Evolutionary conservation across 1,140 invertebrate species (phyloP).

Genomic region (Pissodes strobi): DNA sequence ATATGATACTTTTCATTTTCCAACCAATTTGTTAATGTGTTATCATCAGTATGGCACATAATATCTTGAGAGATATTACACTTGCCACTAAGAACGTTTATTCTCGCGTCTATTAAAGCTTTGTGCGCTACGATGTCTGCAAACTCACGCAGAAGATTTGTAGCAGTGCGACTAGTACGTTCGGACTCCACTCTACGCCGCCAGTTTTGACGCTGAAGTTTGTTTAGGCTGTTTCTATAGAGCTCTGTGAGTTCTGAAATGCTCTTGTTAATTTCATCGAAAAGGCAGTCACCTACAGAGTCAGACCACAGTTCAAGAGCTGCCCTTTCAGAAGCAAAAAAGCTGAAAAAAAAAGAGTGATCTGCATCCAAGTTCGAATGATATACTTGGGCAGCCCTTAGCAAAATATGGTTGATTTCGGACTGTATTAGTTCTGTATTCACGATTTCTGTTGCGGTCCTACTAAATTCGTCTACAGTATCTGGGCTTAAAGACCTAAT

Average conservation of each 20-base stretch:
- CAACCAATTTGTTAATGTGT: slow-evolving; percentile 36
- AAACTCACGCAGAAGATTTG: slow-evolving; percentile 68
- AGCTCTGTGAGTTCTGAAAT: slow-evolving; percentile 67
- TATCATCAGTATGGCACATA: slow-evolving; percentile 2
- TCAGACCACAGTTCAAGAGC: slow-evolving; percentile 71
- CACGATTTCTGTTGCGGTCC: slow-evolving; percentile 69
- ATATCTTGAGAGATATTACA: slow-evolving; percentile 29
- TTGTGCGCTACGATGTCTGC: slow-evolving; percentile 77
- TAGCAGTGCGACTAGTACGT: slow-evolving; percentile 57
- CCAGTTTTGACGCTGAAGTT: slow-evolving; percentile 56
- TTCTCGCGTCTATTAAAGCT: slow-evolving; percentile 73
- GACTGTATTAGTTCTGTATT: slow-evolving; percentile 73
- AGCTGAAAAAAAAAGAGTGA: slow-evolving; percentile 57
- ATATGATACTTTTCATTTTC: slow-evolving; percentile 44
- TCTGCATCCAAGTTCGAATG: slow-evolving; percentile 58
- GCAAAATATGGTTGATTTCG: slow-evolving; percentile 73
- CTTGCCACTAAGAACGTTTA: slow-evolving; percentile 64
- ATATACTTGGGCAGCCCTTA: slow-evolving; percentile 68
- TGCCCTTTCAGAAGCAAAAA: slow-evolving; percentile 65
- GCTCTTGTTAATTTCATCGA: slow-evolving; percentile 69
- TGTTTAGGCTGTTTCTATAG: slow-evolving; percentile 65
- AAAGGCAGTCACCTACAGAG: slow-evolving; percentile 68
- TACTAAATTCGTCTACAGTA: slow-evolving; percentile 68
- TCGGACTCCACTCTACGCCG: slow-evolving; percentile 57
- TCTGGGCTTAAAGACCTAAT: slow-evolving; percentile 56